Evolutionary conservation across 2,888 invertebrate genomes (phyloP).

Genomic region (Andricus quercusramuli): DNA sequence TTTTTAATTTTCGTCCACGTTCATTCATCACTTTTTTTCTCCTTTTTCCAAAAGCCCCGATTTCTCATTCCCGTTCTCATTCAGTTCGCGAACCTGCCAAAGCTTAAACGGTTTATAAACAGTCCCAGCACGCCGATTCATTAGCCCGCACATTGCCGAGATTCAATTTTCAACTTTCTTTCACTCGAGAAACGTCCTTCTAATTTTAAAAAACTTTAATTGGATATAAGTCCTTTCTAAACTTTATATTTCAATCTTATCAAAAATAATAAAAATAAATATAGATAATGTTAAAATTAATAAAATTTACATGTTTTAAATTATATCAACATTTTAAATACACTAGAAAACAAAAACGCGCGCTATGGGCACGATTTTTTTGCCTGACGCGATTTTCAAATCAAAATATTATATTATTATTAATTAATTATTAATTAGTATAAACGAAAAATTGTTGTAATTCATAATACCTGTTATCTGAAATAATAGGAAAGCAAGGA

Average conservation of each 20-base stretch:
- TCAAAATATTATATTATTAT: too few species aligned
- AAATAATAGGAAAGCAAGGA: too few species aligned
- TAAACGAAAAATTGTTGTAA: too few species aligned
- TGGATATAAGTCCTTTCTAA: background rate
- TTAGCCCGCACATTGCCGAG: slow-evolving; percentile 57
- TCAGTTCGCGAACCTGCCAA: slow-evolving; percentile 64
- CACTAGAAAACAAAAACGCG: too few species aligned
- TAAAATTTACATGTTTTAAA: too few species aligned
- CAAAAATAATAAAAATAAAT: background rate
- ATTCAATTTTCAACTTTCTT: slow-evolving; percentile 41
- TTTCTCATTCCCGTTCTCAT: slow-evolving; percentile 61
- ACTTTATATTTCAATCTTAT: background rate
- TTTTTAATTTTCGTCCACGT: slow-evolving; percentile 53
- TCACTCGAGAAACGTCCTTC: background rate
- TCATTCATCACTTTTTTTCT: slow-evolving; percentile 71
- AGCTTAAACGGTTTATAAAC: slow-evolving; percentile 73
- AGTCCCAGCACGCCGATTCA: slow-evolving; percentile 68
- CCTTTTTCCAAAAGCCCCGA: slow-evolving; percentile 55
- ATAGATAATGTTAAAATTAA: too few species aligned
- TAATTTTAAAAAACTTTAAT: background rate
- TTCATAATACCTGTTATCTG: too few species aligned
- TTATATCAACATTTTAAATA: too few species aligned
- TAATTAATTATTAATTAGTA: too few species aligned
- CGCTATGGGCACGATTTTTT: too few species aligned
- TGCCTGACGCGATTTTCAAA: too few species aligned